Base-by-base conservation (phyloP, 2,888 invertebrate genomes). In the Periphyllus acericola region DNA sequence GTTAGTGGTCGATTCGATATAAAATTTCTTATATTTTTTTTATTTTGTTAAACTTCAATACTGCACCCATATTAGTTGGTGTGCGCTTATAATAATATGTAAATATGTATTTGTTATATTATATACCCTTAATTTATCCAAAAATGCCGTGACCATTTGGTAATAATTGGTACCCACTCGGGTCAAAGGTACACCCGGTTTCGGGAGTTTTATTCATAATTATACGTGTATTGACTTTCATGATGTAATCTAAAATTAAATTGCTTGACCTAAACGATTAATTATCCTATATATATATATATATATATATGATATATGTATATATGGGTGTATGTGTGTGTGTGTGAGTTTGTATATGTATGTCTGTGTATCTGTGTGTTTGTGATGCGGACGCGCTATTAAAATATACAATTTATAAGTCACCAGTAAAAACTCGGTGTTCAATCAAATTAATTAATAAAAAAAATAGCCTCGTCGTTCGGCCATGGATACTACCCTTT, bases 261-360 rank as follows among this genome's bases (percentile, higher is more conserved):
- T 75, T 83, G 74, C 75, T 75, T n/a, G 83, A 75, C 83, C 83
- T 83, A 83, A 83, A 83, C 83, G 83, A 83, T 83, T 83, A 83
- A 83, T 83, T 66, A 81, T 66, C 52, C 8, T 46, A 46, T 46
- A 14, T 14, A 14, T 46, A 14, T 46, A 14, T 46, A 1, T 46
- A n/a, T n/a, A n/a, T n/a, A 3, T 46, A 3, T 46, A 3, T 46
- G 14, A n/a, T n/a, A n/a, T n/a, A n/a, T n/a, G n/a, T n/a, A n/a
- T n/a, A n/a, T n/a, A n/a, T n/a, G n/a, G n/a, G 46, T 46, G 46
- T 46, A 1, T 46, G n/a, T n/a, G n/a, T n/a, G 14, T 46, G 14
- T 46, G 14, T 46, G 14, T 46, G 11, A n/a, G n/a, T n/a, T n/a
- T 46, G 46, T 46, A 1, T 46, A n/a, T n/a, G n/a, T n/a, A 3